Conservation (phyloP, 2,888 invertebrate genomes). For the Drosophila lutescens region DNA sequence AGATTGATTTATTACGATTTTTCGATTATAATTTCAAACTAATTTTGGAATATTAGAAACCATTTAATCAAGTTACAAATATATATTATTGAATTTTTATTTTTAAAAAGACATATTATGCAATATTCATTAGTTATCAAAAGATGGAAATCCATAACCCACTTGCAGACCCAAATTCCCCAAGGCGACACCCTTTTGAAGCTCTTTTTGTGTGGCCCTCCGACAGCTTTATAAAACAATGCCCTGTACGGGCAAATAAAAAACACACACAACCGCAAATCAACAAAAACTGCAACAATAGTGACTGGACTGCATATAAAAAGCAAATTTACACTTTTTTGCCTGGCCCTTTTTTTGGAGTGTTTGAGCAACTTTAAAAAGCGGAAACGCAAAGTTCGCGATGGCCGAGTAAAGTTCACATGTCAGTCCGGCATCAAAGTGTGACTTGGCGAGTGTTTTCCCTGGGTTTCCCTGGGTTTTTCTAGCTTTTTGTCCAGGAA, state of each 20-base stretch:
- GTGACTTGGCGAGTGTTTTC: conserved; percentile 45
- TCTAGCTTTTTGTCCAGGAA: conserved; percentile 54
- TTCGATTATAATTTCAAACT: background rate
- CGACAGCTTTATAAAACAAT: conserved; percentile 66
- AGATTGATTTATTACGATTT: conserved; percentile 32
- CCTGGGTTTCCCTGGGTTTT: conserved; percentile 2
- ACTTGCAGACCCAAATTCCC: conserved; percentile 3
- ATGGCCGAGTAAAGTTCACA: conserved; percentile 65
- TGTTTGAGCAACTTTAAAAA: conserved; percentile 29
- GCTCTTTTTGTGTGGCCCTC: conserved; percentile 1
- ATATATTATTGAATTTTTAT: no score
- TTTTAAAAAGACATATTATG: no score
- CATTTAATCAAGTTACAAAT: background rate
- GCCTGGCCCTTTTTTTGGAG: conserved; percentile 1
- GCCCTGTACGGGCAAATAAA: conserved; percentile 11
- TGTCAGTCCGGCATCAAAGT: conserved; percentile 61
- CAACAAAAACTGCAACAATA: conserved; percentile 34
- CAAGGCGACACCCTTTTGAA: conserved; percentile 12
- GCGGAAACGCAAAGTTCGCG: conserved; percentile 71
- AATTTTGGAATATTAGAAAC: background rate
- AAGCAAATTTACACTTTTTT: conserved; percentile 38
- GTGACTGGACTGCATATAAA: conserved; percentile 19
- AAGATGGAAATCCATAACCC: background rate
- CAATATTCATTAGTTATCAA: background rate
- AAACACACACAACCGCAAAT: background rate